phyloP scores from a whole-genome alignment of 2,113 vertebrate genomes.

The Heterochromis multidens region DNA sequence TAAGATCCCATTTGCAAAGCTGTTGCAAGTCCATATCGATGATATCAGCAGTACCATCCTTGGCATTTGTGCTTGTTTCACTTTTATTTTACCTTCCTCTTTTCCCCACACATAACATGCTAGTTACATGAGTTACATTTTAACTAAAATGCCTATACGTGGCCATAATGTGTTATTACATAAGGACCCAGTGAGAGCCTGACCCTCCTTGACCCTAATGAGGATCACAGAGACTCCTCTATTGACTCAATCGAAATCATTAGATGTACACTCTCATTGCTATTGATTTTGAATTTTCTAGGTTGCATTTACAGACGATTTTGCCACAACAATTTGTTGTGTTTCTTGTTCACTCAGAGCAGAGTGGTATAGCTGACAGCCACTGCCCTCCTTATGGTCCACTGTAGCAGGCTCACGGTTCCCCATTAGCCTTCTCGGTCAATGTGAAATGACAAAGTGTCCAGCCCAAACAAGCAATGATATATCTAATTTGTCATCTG shows the following conservation, averaged over 20 bases:
- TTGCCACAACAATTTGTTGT: not conserved
- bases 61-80: constrained; percentile 9
- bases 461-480: constrained; percentile 41
- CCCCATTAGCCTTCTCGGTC: constrained; percentile 24
- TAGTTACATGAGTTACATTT: not conserved
- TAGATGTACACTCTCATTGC: not conserved
- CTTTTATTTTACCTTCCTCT: not conserved
- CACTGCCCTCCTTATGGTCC: constrained; percentile 1
- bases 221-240: not conserved
- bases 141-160: not conserved
- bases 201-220: constrained; percentile 5
- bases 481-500: constrained; percentile 67
- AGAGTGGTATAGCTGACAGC: not conserved
- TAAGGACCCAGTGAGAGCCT: not conserved
- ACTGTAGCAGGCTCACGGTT: constrained; percentile 11
- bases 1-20: constrained; percentile 51
- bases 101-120: not conserved
- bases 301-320: not conserved
- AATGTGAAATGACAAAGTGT: constrained; percentile 45
- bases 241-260: not conserved
- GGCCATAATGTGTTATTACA: not conserved
- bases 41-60: constrained; percentile 32
- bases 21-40: constrained; percentile 43
- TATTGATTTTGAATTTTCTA: constrained; percentile 3
- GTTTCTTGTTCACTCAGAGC: not conserved